Evolutionary conservation across 2,797 vertebrate genomes (phyloP), one percentile per base, ranked within the genome.

Genomic region (Anguilla megastoma): DNA sequence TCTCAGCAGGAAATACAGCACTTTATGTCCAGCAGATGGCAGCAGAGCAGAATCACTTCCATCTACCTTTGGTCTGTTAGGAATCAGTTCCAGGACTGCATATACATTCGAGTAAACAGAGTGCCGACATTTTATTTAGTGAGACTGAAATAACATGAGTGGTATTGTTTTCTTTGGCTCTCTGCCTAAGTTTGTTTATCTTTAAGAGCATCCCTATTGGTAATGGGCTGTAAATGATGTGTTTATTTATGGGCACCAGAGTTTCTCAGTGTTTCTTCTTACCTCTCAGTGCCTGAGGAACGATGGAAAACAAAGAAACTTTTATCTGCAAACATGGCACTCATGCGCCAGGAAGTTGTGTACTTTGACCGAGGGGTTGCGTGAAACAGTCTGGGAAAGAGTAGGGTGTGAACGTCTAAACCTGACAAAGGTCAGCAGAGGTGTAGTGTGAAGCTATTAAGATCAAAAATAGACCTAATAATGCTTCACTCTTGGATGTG

Each of bases 11-110:
- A 14, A 14, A 27, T 14, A 36, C 21, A 18, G 79, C 79, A 24
- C 45, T 84, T 30, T 83, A 83, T 45, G 24, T 52, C 87, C 87
- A 87, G 80, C 80, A 87, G 87, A 71, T 84, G 87, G 87, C 87
- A 87, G 87, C 80, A 87, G 80, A 80, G 86, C 79, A 48, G 45
- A 80, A n/a, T 82, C 7, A 7, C 41, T n/a, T 48, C 36, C 6
- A 36, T 80, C 76, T 24, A 41, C 18, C 3, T 41, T 79, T 82
- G 24, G 45, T n/a, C 41, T 82, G 21, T 82, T 7, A 79, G 33
- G 18, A 79, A 21, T 79, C 33, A 21, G 14, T 33, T 30, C 27
- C n/a, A 71, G 6, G 27, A 30, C 16, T 24, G 58, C 58, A 10
- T 6, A 27, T 69, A 27, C 66, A 30, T 76, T 36, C 14, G 36